Base-by-base conservation (phyloP, 2,888 invertebrate genomes). In the Hemistola chrysoprasaria region DNA sequence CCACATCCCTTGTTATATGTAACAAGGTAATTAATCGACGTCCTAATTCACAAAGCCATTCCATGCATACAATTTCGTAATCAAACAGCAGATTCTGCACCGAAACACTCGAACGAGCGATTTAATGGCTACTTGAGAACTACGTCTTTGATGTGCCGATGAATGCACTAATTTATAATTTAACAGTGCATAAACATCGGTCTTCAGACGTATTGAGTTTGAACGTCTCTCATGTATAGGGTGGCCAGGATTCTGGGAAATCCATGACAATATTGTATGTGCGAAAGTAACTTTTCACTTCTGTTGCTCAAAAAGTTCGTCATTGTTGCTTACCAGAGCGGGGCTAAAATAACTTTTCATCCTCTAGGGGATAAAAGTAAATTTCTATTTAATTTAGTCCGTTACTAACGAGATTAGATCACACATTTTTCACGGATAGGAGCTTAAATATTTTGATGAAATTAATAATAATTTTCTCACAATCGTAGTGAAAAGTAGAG, bases 111-210 rank as follows among this genome's bases (percentile, higher is more conserved):
- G 7, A 6, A 22, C 8, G 16, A 28, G 35, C 43, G 16, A 22
- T 36, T 39, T 41, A 39, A 26, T 28, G 29, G 29, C 21, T 38
- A 37, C 42, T 37, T 40, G 26, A 36, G 34, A 36, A 43, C 32
- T 28, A 40, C n/a, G 39, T 43, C 43, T 52, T 47, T 49, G 49
- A 49, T 41, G 46, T 52, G 33, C 36, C 43, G 32, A 29, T 20
- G 43, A 40, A 45, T 47, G 47, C 40, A 43, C 39, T 47, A 53
- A 47, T 50, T 53, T 53, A 46, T 46, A 41, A 50, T 46, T 52
- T 40, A 44, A 31, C 50, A 45, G 45, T 31, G 42, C 49, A 40
- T 49, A 44, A 52, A 47, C 46, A 49, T 47, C 38, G 20, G 44
- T 40, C 40, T 42, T 42, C 38, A 38, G 32, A 25, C 11, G 33